These are phyloP conservation scores for Ctenomys sociabilis DNA, from an alignment of 2,113 vertebrate species.

Conservation along the genomic window DNA sequence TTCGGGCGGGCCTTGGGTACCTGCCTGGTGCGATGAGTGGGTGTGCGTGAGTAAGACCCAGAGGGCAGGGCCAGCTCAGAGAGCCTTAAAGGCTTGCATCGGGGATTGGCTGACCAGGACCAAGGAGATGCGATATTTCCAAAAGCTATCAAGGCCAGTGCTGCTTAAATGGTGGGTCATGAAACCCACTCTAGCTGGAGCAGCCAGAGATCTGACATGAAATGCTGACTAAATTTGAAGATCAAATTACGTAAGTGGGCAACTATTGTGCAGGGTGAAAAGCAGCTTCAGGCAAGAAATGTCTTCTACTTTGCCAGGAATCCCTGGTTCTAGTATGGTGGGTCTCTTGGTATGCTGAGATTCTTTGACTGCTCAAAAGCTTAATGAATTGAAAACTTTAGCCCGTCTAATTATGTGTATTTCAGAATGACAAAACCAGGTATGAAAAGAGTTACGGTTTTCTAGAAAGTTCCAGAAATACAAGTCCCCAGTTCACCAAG, in stretches of 20 bases:
- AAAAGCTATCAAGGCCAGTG: not conserved
- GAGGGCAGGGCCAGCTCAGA: not conserved
- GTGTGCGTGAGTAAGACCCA: not conserved
- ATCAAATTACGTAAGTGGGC: not conserved
- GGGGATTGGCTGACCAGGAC: not conserved
- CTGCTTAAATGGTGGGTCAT: not conserved
- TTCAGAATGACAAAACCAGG: slow-evolving; percentile 57
- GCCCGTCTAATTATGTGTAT: slow-evolving; percentile 54
- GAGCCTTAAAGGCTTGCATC: not conserved
- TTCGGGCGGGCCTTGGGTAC: not conserved
- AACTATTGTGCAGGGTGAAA: not conserved
- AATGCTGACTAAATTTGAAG: not conserved
- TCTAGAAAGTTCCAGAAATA: not conserved
- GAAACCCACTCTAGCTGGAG: not conserved
- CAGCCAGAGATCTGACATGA: not conserved
- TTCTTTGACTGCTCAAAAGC: slow-evolving; percentile 40
- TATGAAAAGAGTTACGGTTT: not conserved
- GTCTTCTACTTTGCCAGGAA: slow-evolving; percentile 43
- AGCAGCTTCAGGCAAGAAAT: not conserved
- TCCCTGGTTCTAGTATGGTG: not conserved
- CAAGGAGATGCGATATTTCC: not conserved
- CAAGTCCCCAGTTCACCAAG: not conserved
- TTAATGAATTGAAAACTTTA: slow-evolving; percentile 36
- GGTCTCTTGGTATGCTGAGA: not conserved
- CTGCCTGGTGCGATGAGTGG: not conserved